Evolutionary conservation across 2,113 vertebrate species (phyloP), one percentile per base, ranked within the genome.

Genomic region (Heliornis fulica): DNA sequence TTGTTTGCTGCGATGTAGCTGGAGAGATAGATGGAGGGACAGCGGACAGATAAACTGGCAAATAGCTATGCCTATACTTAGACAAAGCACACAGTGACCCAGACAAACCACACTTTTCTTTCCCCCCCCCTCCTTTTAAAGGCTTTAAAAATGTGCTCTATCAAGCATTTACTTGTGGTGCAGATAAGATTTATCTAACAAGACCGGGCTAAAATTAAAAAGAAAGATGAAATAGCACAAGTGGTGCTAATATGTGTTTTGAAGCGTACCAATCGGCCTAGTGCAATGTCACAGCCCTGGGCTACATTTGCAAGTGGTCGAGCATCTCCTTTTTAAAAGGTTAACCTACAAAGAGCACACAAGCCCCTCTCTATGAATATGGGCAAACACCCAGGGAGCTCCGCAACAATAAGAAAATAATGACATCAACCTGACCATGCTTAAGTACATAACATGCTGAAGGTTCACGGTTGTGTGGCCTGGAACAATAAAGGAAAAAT

Each of bases 391-490:
- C 98, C 98, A 98, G 97, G 98, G 98, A 98, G 98, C 97, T 97
- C 98, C 97, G 90, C 97, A 98, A 98, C 98, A 98, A 98, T 98
- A 98, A 98, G 98, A 98, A 98, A 98, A 99, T 98, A 99, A 99
- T 99, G 98, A 98, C 98, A 99, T 98, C 98, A 98, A 98, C 98
- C 98, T 99, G 98, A 98, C 98, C 98, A 98, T 98, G 98, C 98
- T 98, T 98, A 99, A 99, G 98, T 98, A 98, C 98, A 98, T 98
- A 98, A 98, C 98, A 98, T 98, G 98, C 98, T 98, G 97, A 98
- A 98, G 98, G 98, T 98, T 98, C 98, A 99, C 98, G 98, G 98
- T 98, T 98, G 98, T 98, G 98, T 98, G 98, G 98, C 97, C 98
- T 97, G 98, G 98, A 98, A 99, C 98, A 99, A 99, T 98, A 98